Evolutionary conservation across 2,797 vertebrate species (phyloP), one percentile per base, ranked within the genome.

Genomic region (Anomalospiza imberbis): DNA sequence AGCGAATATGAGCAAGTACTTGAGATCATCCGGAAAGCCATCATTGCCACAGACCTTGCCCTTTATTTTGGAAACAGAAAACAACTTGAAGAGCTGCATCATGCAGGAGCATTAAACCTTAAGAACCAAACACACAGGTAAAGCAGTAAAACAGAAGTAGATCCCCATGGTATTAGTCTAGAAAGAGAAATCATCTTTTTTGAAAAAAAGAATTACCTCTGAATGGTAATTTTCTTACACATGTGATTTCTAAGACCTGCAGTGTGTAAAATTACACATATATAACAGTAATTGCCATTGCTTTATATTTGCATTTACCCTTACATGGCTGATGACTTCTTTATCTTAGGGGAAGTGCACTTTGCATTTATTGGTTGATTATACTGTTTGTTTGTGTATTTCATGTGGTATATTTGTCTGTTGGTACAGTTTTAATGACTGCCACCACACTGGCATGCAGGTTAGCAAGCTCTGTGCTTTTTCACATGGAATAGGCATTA

Each of bases 11-110:
- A 99, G 88, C 99, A 99, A 98, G 99, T 99, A 93, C 98, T 99
- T 47, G 99, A 99, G 98, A 99, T 99, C 97, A 99, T 99, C 97
- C 98, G 99, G 58, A 99, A 99, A 98, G 99, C 99, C 98, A 99
- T 99, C 98, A 99, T 99, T 0, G 99, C 99, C 95, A 99, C 99
- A 4, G 99, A 99, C 97, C 98, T 99, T 11, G 99, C 99, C 54
- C 98, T 99, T 47, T 99, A 99, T 97, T 99, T 99, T 91, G 99
- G 99, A 92, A 99, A 99, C 95, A 98, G 99, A 95, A 99, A 99
- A 94, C 99, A 99, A 91, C 96, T 99, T 96, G 98, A 98, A 17
- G 99, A 99, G 92, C 97, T 99, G 93, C 97, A 99, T 96, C 98
- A 98, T 89, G 92, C 96, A 0, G 98, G 98, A 15, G 97, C 96